phyloP scores from a whole-genome alignment of 2,888 invertebrate genomes.

The Drosophila yooni region DNA sequence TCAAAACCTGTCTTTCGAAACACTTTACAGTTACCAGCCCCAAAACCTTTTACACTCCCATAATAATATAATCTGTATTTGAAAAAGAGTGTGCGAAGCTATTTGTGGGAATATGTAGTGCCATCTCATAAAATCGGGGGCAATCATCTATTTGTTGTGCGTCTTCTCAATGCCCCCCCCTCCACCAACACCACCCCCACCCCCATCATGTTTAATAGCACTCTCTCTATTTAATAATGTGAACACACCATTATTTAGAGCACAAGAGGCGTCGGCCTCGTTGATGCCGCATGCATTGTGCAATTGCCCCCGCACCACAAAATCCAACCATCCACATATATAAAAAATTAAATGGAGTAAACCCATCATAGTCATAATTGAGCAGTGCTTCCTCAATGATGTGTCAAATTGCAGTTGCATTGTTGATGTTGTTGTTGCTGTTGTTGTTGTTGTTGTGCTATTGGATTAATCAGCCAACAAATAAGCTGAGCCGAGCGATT shows the following conservation, averaged over 20 bases:
- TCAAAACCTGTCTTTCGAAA: background rate
- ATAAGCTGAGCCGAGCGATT: slow-evolving; percentile 11
- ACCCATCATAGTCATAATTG: slow-evolving; percentile 35
- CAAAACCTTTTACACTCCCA: background rate
- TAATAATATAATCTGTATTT: background rate
- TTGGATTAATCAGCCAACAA: slow-evolving; percentile 23
- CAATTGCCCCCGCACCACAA: slow-evolving; percentile 27
- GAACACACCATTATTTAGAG: background rate
- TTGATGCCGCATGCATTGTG: slow-evolving; percentile 37
- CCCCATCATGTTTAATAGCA: background rate
- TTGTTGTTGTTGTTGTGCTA: background rate
- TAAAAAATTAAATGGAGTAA: slow-evolving; percentile 1
- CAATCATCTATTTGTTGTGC: slow-evolving; percentile 7
- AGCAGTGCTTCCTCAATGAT: slow-evolving; percentile 49
- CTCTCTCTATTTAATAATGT: background rate
- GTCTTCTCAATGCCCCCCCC: background rate
- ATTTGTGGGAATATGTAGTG: background rate
- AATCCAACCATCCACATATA: slow-evolving; percentile 1
- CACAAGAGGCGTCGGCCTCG: slow-evolving; percentile 1
- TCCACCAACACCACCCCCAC: rapidly evolving
- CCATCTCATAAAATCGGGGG: background rate
- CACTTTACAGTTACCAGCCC: background rate
- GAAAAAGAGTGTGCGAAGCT: background rate
- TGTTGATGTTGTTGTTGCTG: slow-evolving; percentile 13
- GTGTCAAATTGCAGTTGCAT: slow-evolving; percentile 47